Conservation (phyloP, 2,797 vertebrate genomes). For the Sebastes trivittatus region DNA sequence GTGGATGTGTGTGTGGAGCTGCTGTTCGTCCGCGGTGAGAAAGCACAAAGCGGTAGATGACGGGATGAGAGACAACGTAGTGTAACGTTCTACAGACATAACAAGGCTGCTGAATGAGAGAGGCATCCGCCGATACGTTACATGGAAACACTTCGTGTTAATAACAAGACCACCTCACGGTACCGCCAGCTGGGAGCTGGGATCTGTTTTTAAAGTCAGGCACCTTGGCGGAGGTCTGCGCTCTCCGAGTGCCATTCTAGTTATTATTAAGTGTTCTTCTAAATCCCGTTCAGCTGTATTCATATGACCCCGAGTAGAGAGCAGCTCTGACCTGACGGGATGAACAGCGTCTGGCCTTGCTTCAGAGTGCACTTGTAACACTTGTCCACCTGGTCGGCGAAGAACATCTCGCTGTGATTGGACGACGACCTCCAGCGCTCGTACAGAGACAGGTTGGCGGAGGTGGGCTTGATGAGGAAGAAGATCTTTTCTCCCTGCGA, state of each 20-base stretch:
- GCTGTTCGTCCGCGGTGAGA: too few species aligned
- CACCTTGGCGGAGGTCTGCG: too few species aligned
- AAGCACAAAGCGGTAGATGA: too few species aligned
- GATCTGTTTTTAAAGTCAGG: too few species aligned
- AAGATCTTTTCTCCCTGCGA: conserved; percentile 98
- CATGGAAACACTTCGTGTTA: too few species aligned
- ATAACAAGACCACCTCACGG: too few species aligned
- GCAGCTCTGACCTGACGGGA: conserved; percentile 91
- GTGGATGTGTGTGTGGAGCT: too few species aligned
- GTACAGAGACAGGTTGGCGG: conserved; percentile 96
- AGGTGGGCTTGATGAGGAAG: conserved; percentile 97
- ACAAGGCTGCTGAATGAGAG: too few species aligned
- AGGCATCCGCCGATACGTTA: too few species aligned
- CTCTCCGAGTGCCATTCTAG: background rate
- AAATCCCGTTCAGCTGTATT: background rate
- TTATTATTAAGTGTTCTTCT: background rate
- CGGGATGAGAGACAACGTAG: too few species aligned
- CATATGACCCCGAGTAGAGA: background rate
- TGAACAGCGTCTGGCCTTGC: conserved; percentile 96
- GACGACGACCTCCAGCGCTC: conserved; percentile 97
- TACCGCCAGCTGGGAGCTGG: too few species aligned
- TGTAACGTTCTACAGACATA: too few species aligned
- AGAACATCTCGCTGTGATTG: conserved; percentile 99
- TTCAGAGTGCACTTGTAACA: conserved; percentile 97
- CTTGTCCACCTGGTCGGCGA: conserved; percentile 98